Base-by-base conservation (phyloP, 1,140 invertebrate genomes). In the Oscheius sp. region DNA sequence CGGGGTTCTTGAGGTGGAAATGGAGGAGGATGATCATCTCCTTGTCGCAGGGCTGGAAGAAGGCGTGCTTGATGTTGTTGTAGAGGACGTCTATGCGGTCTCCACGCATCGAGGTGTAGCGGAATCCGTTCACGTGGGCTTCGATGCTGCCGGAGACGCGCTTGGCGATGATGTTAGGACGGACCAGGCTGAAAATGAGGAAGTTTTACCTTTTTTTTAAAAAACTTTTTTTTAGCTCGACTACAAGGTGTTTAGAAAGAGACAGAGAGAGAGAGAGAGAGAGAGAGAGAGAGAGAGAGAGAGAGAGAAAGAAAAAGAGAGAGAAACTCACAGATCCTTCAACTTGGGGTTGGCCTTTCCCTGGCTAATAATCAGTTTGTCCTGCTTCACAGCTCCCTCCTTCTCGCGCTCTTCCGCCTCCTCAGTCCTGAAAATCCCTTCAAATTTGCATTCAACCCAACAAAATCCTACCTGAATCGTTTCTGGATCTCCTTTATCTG, bases 11-110 rank as follows among this genome's bases (percentile, higher is more conserved):
- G 32, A 99, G 88, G 88, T 98, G 94, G 84, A 99, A 99, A 89
- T 99, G 97, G 55, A 99, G 87, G 4, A 99, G 86, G 84, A 99
- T 99, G 64, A 99, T 97, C 95, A 99, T 98, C 88, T 99, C 97
- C 70, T 93, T 92, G 86, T 99, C 96, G 86, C 96, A 99, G 0
- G 97, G 96, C 88, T 99, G 96, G 86, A 97, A 99, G 87, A 99
- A 97, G 3, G 97, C 95, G 85, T 99, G 95, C 84, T 97, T 97
- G 75, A 99, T 98, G 85, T 99, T 99, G 87, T 99, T 99, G 84
- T 99, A 99, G 23, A 99, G 87, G 79, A 99, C 97, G 83, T 99
- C 97, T 0, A 99, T 95, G 89, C 98, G 98, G 82, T 99, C 96
- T 10, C 96, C 95, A 79, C 95, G 89, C 1, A 99, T 92, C 1